Evolutionary conservation across 2,113 vertebrate genomes (phyloP).

Genomic region (Mohoua ochrocephala): DNA sequence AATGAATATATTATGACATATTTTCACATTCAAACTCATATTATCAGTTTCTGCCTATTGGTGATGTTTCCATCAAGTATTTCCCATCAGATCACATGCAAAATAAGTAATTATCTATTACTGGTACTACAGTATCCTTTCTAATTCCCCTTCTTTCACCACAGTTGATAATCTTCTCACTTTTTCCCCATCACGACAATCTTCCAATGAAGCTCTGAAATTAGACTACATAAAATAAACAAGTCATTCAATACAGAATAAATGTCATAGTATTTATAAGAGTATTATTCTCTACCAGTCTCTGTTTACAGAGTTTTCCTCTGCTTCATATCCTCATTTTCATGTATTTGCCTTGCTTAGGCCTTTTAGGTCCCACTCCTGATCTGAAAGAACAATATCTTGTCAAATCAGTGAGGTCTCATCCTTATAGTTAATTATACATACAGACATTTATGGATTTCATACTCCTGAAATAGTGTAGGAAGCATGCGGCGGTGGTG

Average conservation of each 20-base stretch:
- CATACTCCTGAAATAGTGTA: neutral
- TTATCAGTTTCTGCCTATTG: neutral
- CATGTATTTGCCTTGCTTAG: neutral
- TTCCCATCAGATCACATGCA: neutral
- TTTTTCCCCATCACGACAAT: neutral
- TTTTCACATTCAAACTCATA: neutral
- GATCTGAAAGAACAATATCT: neutral
- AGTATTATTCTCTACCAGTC: neutral
- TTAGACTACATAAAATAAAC: neutral
- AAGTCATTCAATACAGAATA: neutral
- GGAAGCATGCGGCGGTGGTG: neutral
- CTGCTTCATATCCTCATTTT: neutral
- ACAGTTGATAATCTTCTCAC: neutral
- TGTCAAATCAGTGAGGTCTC: neutral
- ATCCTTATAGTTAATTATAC: neutral
- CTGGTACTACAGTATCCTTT: neutral
- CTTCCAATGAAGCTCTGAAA: neutral
- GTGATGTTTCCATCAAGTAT: neutral
- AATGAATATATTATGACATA: neutral
- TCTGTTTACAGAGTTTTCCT: neutral
- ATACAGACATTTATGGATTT: neutral
- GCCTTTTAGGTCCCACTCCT: neutral
- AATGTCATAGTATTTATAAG: neutral
- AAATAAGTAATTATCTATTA: neutral
- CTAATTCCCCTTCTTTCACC: neutral